A percentile compares a stretch with the other conserved stretches of the same genome.
Evolutionary conservation across 2,888 invertebrate genomes (phyloP).

Genomic region (Lepidocyrtinus sp.): DNA sequence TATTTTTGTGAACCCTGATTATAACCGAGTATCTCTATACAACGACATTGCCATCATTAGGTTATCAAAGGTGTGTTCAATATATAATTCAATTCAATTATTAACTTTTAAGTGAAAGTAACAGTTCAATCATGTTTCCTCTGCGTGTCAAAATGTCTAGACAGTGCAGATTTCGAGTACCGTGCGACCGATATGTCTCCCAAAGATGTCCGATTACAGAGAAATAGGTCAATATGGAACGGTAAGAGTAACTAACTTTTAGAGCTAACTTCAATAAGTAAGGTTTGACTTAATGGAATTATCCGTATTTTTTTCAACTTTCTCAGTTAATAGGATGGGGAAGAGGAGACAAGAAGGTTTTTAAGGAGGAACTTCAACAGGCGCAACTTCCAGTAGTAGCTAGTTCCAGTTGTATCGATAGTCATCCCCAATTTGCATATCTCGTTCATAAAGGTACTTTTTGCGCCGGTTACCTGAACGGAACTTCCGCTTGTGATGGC

Average conservation of each 20-base stretch:
- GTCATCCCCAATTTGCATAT: conserved; percentile 74
- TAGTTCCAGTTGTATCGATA: conserved; percentile 75
- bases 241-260: conserved; percentile 28
- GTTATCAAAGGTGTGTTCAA: conserved; percentile 72
- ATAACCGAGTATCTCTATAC: conserved; percentile 77
- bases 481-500: conserved; percentile 68
- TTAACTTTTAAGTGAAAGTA: neutral
- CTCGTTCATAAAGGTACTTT: conserved; percentile 77
- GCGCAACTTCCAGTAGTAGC: conserved; percentile 75
- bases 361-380: conserved; percentile 74
- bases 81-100: neutral
- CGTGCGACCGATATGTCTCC: conserved; percentile 65
- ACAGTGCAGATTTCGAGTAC: conserved; percentile 54
- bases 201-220: conserved; percentile 38
- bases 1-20: conserved; percentile 78
- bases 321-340: conserved; percentile 67
- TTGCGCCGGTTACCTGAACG: conserved; percentile 78
- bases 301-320: too few relatives aligned
- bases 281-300: too few relatives aligned
- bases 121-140: too few relatives aligned
- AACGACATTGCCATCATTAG: conserved; percentile 87
- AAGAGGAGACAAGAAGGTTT: conserved; percentile 69
- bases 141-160: too few relatives aligned
- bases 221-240: conserved; percentile 48
- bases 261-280: neutral